These are phyloP conservation scores for Anabacerthia variegaticeps DNA, from an alignment of 2,797 vertebrate species.

Conservation along the genomic window DNA sequence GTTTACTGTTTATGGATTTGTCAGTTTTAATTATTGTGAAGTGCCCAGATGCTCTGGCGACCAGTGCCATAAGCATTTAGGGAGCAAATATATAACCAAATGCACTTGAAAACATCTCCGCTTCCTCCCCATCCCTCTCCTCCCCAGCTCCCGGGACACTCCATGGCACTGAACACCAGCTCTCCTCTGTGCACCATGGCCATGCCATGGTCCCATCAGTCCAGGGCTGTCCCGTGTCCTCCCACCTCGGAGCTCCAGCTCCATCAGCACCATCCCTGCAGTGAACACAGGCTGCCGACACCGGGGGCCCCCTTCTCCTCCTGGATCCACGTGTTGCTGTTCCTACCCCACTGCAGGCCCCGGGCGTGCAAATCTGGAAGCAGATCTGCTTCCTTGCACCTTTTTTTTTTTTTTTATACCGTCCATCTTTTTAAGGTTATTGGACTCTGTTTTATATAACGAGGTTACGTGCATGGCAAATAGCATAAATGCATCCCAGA, in stretches of 20 bases:
- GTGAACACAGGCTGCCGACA: neutral
- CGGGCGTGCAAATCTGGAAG: constrained; percentile 14
- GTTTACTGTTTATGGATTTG: constrained; percentile 74
- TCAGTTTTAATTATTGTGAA: constrained; percentile 75
- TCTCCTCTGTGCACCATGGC: accelerated
- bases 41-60: constrained; percentile 70
- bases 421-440: constrained; percentile 43
- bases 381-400: constrained; percentile 54
- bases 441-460: constrained; percentile 62
- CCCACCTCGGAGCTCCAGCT: neutral
- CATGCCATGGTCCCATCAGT: accelerated
- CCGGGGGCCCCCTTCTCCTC: neutral
- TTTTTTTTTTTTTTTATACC: neutral
- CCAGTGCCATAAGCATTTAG: constrained; percentile 59
- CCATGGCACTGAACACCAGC: accelerated
- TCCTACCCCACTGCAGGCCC: neutral
- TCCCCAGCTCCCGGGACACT: neutral
- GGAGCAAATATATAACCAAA: constrained; percentile 58
- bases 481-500: constrained; percentile 60
- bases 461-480: constrained; percentile 66
- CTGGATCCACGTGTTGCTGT: accelerated
- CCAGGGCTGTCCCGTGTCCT: neutral
- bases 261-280: neutral
- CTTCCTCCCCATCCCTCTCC: neutral
- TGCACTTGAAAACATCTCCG: constrained; percentile 4